A percentile compares a stretch with the other conserved stretches of the same genome.
Conservation (phyloP, 2,888 invertebrate species). For the Limenitis arthemis region DNA sequence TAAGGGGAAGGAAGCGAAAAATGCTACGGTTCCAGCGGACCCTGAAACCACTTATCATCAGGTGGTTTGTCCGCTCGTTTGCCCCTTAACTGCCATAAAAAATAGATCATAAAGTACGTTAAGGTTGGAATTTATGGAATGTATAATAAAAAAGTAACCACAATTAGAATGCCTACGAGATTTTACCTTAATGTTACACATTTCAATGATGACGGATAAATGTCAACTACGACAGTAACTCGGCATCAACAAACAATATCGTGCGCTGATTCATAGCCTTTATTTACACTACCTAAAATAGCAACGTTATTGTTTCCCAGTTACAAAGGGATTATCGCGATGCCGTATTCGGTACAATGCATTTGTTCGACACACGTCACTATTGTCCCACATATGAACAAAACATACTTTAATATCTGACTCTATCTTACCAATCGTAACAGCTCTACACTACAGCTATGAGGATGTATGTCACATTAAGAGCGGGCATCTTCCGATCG, state of each 20-base stretch:
- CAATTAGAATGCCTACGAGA: not conserved
- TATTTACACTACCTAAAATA: slow-evolving; percentile 3
- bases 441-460: not conserved
- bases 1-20: too few species aligned
- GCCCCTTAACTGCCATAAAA: too few species aligned
- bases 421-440: slow-evolving; percentile 36
- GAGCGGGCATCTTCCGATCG: too few species aligned
- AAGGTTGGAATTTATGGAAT: too few species aligned
- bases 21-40: too few species aligned
- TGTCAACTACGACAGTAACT: slow-evolving; percentile 4
- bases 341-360: slow-evolving; percentile 50
- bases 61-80: too few species aligned
- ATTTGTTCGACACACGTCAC: slow-evolving; percentile 48
- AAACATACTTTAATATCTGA: slow-evolving; percentile 54
- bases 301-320: slow-evolving; percentile 9
- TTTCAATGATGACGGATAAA: not conserved
- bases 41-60: too few species aligned
- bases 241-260: slow-evolving; percentile 8
- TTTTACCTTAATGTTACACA: not conserved
- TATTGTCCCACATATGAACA: slow-evolving; percentile 52
- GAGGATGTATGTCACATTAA: too few species aligned
- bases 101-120: too few species aligned
- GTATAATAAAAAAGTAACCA: not conserved
- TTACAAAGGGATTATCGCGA: slow-evolving; percentile 27
- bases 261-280: slow-evolving; percentile 2